Evolutionary conservation across 92 coral and sea anemone genomes (phyloP), one percentile per base, ranked within the genome.

Genomic region (Ricordea florida): DNA sequence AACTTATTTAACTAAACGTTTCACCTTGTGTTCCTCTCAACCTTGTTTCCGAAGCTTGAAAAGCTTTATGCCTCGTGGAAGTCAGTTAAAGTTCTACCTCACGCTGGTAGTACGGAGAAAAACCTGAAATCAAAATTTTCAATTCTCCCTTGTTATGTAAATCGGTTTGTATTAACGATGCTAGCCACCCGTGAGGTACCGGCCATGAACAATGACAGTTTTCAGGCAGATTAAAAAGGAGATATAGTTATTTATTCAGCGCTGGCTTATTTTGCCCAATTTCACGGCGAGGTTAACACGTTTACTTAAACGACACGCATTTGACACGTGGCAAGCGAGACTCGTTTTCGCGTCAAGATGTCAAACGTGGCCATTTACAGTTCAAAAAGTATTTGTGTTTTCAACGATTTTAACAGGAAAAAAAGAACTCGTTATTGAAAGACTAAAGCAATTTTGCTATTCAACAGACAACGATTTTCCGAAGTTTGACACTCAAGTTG

Each of bases 231-330:
- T 38, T 70, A 70, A 36, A 53, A 70, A 70, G 77, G 66, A 65
- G 66, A 70, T 70, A 70, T 70, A 65, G 63, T 70, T 70, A 70
- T 70, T 70, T 70, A 70, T 70, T 70, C 77, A 70, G 42, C 36
- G 41, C 65, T 70, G 41, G 53, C 63, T 56, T 70, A 70, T 70
- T 70, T 55, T 55, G n/a, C 53, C 29, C 66, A 70, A 52, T 70
- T 70, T 70, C 65, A 55, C 77, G 66, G 64, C 55, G 56, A 63
- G n/a, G 65, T 55, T 53, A 70, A 70, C 77, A 70, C 77, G 77
- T 70, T 70, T 63, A 5, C 52, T 25, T 55, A 7, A 18, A 16
- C 51, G 13, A 24, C 46, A 31, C 24, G 20, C 38, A 41, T 25
- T 10, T 29, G 66, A 70, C 77, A 70, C 77, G 77, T 70, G 77